A percentile compares a stretch with the other conserved stretches of the same genome.
These are phyloP conservation scores for Vollenhovia emeryi DNA, from an alignment of 1,140 invertebrate species.

Conservation along the genomic window DNA sequence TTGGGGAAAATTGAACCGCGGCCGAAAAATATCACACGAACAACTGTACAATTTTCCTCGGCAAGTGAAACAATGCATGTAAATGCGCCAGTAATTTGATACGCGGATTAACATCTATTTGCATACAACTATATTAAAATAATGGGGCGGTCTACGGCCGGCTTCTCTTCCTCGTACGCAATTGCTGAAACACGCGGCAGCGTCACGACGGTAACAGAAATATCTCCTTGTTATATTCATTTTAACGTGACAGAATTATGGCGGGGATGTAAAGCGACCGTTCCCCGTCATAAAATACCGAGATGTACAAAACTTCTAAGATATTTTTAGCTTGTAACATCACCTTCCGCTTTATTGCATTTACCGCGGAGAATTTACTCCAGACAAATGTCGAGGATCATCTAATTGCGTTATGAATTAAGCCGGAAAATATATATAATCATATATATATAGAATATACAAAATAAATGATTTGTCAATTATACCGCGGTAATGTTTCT, in stretches of 20 bases:
- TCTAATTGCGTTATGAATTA: neutral
- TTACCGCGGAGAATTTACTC: constrained; percentile 25
- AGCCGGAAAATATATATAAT: too few species aligned
- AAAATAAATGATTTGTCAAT: neutral
- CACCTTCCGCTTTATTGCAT: constrained; percentile 21
- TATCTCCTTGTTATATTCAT: constrained; percentile 35
- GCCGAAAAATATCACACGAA: neutral
- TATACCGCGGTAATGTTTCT: neutral
- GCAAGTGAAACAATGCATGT: neutral
- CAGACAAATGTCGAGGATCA: neutral
- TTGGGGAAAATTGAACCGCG: neutral
- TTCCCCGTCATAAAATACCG: constrained; percentile 37
- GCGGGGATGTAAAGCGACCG: constrained; percentile 35
- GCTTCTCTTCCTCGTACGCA: neutral
- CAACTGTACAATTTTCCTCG: neutral
- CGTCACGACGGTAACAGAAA: constrained; percentile 38
- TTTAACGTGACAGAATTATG: constrained; percentile 51
- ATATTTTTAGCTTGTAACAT: constrained; percentile 48
- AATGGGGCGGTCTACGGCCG: neutral
- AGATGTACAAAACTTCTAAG: constrained; percentile 26
- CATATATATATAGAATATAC: neutral
- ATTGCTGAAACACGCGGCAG: constrained; percentile 20
- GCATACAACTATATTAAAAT: constrained; percentile 28
- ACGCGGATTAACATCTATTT: neutral
- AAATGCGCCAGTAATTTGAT: constrained; percentile 5